These are phyloP conservation scores for Araneus ventricosus DNA, from an alignment of 1,140 invertebrate genomes.

Conservation along the genomic window DNA sequence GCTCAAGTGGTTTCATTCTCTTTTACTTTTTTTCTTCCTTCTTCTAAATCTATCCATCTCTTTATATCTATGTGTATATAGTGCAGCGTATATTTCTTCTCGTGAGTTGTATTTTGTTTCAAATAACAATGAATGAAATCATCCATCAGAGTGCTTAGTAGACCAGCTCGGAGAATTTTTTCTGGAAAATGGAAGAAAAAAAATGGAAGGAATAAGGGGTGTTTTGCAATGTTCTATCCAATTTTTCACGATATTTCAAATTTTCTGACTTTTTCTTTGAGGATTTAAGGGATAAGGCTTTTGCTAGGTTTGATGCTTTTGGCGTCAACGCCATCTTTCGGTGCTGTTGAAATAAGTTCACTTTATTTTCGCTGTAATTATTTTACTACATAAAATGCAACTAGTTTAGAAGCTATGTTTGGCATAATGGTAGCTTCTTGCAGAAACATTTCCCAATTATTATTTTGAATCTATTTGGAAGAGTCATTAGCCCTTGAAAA, in stretches of 20 bases:
- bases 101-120: constrained; percentile 15
- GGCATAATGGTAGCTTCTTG: too few species aligned
- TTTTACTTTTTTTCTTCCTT: neutral
- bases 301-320: too few species aligned
- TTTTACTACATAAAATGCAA: too few species aligned
- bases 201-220: neutral
- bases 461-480: too few species aligned
- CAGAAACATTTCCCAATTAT: too few species aligned
- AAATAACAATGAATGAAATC: constrained; percentile 41
- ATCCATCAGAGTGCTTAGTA: constrained; percentile 40
- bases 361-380: too few species aligned
- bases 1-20: neutral
- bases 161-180: neutral
- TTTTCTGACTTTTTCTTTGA: neutral
- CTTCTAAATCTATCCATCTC: neutral
- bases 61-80: neutral
- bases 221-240: neutral
- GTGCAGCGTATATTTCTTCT: neutral
- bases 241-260: neutral
- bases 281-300: neutral
- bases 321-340: too few species aligned
- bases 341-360: too few species aligned
- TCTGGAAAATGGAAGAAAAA: neutral
- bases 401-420: too few species aligned
- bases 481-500: too few species aligned